Conservation (phyloP, 1,140 invertebrate genomes). For the Chymomyza costata region DNA sequence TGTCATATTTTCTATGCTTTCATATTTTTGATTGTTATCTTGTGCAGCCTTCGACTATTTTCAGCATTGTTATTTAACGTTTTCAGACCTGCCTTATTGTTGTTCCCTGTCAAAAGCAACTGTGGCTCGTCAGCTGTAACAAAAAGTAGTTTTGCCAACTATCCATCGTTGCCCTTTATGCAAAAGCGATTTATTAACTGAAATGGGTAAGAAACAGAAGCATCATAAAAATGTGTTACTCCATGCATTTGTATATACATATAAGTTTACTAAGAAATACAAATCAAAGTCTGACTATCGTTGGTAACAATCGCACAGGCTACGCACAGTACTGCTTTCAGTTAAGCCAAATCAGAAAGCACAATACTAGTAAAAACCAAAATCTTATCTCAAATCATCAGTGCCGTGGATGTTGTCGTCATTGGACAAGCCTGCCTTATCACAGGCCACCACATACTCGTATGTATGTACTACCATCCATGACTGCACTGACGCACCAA, state of each 20-base stretch:
- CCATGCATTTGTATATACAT: slow-evolving; percentile 1
- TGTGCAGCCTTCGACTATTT: slow-evolving; percentile 18
- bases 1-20: slow-evolving; percentile 21
- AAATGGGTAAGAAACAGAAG: slow-evolving; percentile 23
- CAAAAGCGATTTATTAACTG: slow-evolving; percentile 32
- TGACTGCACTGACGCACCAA: slow-evolving; percentile 45
- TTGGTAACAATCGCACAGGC: slow-evolving; percentile 7
- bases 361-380: not conserved
- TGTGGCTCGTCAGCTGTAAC: slow-evolving; percentile 42
- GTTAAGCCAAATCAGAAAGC: too few species aligned
- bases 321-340: too few species aligned
- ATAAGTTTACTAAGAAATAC: too few species aligned
- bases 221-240: slow-evolving; percentile 24
- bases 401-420: slow-evolving; percentile 14
- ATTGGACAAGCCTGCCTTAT: not conserved
- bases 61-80: too few species aligned
- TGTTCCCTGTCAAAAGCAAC: slow-evolving; percentile 56
- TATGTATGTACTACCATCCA: too few species aligned
- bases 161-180: slow-evolving; percentile 18
- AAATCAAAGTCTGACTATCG: not conserved
- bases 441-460: too few species aligned
- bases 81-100: slow-evolving; percentile 54
- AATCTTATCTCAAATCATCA: slow-evolving; percentile 41
- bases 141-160: slow-evolving; percentile 54
- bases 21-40: slow-evolving; percentile 54